phyloP scores from a whole-genome alignment of 1,140 invertebrate genomes.

The Leptinotarsa undecemlineata region DNA sequence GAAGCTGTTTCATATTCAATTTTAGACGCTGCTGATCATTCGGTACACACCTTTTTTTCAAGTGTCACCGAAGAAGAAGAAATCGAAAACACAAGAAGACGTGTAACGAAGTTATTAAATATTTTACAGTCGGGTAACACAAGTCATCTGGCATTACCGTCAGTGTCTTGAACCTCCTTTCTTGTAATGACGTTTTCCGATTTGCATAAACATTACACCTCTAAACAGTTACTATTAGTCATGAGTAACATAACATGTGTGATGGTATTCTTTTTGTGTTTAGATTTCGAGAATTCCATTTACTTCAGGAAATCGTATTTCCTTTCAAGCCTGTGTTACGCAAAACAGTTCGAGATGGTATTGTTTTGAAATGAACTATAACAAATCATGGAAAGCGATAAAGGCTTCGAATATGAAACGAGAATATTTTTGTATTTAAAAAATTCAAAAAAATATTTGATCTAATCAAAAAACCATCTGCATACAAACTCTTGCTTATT shows the following conservation, averaged over 20 bases:
- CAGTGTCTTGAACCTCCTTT: neutral
- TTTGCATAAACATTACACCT: constrained; percentile 2
- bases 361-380: too few relatives aligned
- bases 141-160: neutral
- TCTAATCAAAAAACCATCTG: too few relatives aligned
- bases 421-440: too few relatives aligned
- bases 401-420: too few relatives aligned
- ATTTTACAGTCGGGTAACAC: neutral
- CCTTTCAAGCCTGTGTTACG: neutral
- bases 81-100: neutral
- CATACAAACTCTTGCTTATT: too few relatives aligned
- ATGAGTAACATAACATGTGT: neutral
- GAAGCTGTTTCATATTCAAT: too few relatives aligned
- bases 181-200: neutral
- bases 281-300: constrained; percentile 6
- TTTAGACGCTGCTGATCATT: neutral
- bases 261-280: neutral
- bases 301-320: neutral
- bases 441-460: too few relatives aligned
- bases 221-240: neutral
- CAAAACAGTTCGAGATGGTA: too few relatives aligned
- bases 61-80: neutral
- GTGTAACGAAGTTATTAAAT: neutral
- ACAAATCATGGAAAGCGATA: too few relatives aligned
- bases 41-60: neutral